Evolutionary conservation across 2,113 vertebrate species (phyloP), one percentile per base, ranked within the genome.

Genomic region (Bubo bubo): DNA sequence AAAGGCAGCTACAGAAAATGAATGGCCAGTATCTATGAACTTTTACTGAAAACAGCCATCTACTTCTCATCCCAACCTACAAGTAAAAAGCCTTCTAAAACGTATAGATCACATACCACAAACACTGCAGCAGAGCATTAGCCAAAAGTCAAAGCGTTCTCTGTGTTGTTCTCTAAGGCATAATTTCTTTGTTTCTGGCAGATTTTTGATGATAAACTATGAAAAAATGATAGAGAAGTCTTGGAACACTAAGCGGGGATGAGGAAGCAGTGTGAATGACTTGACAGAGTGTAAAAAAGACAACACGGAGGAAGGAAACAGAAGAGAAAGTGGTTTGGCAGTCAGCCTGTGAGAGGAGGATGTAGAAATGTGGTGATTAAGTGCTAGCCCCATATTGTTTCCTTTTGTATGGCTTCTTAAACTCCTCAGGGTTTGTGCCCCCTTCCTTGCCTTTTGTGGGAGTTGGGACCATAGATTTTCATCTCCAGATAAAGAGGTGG

Each of bases 271-370:
- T 24, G 45, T 55, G 79, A 91, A 76, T 5, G 6, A 60, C 59
- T 58, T 80, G 62, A 74, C 43, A 56, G 45, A 35, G 43, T 53
- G 37, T 76, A 26, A 82, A 88, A 85, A 82, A 60, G 50, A 85
- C 50, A 82, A n/a, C 4, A 39, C 19, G 58, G 37, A 76, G 75
- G 79, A 93, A 94, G 88, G 67, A 96, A 83, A 59, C 47, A 28
- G 53, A 59, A 80, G 88, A 88, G 93, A 96, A 95, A 63, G 91
- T 92, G 62, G 32, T 76, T 95, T 95, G 85, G 88, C 77, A 55
- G 58, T 88, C 63, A 62, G 45, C 59, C 83, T 0, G 0, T 37
- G 72, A 84, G 63, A 80, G 45, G 20, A 93, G 62, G 45, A 86
- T 66, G 43, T 49, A 66, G 77, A 82, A 76, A 34, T 39, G 74